These are phyloP conservation scores for Mercenaria mercenaria DNA, from an alignment of 1,140 invertebrate species.

Conservation along the genomic window DNA sequence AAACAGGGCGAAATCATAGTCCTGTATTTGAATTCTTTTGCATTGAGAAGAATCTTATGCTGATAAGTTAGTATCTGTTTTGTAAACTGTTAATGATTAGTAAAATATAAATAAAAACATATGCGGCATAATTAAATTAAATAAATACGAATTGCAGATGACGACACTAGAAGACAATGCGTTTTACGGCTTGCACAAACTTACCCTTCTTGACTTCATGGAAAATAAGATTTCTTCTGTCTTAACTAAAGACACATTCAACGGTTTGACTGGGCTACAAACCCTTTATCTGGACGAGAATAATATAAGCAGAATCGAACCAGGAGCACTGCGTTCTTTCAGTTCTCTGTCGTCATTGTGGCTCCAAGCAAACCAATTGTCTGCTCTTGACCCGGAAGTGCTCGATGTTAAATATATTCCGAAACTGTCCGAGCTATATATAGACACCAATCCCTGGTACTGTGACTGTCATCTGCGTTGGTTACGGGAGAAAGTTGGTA, in stretches of 20 bases:
- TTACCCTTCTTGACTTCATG: conserved; percentile 68
- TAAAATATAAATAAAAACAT: no score
- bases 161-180: conserved; percentile 68
- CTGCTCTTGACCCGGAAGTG: conserved; percentile 13
- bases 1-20: no score
- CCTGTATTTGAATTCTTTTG: no score
- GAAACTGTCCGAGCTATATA: conserved; percentile 47
- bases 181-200: conserved; percentile 63
- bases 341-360: conserved; percentile 52
- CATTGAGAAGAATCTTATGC: no score
- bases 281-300: conserved; percentile 66
- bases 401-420: conserved; percentile 57
- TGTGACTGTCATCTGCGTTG: conserved; percentile 69
- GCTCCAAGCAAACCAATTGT: conserved; percentile 60
- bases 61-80: no score
- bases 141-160: no score
- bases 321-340: conserved; percentile 52
- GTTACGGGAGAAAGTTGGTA: conserved; percentile 59
- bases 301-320: conserved; percentile 42
- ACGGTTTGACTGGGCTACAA: conserved; percentile 55
- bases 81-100: no score
- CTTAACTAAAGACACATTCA: conserved; percentile 71
- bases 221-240: conserved; percentile 61
- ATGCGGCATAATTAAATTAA: no score
- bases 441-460: conserved; percentile 68